Conservation (phyloP, 2,888 invertebrate genomes). For the Nomada hirtipes region DNA sequence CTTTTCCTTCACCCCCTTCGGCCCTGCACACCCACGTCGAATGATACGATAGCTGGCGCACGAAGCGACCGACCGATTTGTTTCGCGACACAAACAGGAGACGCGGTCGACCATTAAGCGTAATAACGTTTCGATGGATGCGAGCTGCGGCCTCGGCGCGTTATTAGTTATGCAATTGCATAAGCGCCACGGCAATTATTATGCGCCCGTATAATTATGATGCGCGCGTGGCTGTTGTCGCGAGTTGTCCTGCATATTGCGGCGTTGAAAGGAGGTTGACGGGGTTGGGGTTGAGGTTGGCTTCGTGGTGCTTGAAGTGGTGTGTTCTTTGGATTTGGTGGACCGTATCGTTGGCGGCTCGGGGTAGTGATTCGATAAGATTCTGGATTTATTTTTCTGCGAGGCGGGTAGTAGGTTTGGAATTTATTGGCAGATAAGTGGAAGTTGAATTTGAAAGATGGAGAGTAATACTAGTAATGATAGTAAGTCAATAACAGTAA, state of each 20-base stretch:
- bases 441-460: too few relatives aligned
- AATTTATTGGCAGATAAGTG: too few relatives aligned
- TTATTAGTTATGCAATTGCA: slow-evolving; percentile 72
- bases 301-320: background rate
- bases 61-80: slow-evolving; percentile 37
- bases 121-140: slow-evolving; percentile 69
- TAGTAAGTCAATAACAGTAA: too few relatives aligned
- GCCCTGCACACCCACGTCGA: background rate
- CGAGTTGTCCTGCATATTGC: too few relatives aligned
- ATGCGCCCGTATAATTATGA: slow-evolving; percentile 53
- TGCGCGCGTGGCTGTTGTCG: background rate
- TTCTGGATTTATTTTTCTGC: too few relatives aligned
- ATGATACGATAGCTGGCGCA: slow-evolving; percentile 1
- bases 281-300: background rate
- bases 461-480: too few relatives aligned
- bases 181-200: slow-evolving; percentile 69
- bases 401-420: too few relatives aligned
- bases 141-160: slow-evolving; percentile 22
- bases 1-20: slow-evolving; percentile 7
- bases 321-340: background rate
- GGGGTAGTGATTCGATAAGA: too few relatives aligned
- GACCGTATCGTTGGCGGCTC: too few relatives aligned
- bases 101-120: slow-evolving; percentile 60
- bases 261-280: background rate
- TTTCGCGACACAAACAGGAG: slow-evolving; percentile 36